Evolutionary conservation across 2,797 vertebrate genomes (phyloP).

Genomic region (Crypturellus tataupa): DNA sequence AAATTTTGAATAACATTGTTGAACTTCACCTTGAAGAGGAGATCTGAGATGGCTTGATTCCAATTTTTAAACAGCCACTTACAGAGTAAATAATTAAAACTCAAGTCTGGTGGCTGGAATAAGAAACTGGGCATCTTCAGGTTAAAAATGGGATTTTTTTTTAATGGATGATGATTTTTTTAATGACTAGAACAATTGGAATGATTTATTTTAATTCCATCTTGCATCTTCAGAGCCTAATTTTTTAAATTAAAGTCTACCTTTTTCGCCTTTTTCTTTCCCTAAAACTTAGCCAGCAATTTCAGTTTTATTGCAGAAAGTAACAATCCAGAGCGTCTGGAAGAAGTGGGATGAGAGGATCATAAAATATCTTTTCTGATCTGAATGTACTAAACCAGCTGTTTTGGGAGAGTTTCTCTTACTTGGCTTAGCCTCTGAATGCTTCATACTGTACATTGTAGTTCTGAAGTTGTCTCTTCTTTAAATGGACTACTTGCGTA

Average conservation of each 20-base stretch:
- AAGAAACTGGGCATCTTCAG: not conserved
- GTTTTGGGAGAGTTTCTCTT: not conserved
- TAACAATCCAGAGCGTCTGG: not conserved
- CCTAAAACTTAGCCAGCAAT: not conserved
- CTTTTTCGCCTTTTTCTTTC: too few species aligned
- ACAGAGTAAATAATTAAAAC: not conserved
- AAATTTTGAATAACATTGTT: not conserved
- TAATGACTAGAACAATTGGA: not conserved
- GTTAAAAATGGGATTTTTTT: not conserved
- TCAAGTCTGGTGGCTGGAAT: not conserved
- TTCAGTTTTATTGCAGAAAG: not conserved
- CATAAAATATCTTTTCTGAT: not conserved
- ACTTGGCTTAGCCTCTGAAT: not conserved
- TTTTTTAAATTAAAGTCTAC: not conserved
- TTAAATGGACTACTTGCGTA: not conserved
- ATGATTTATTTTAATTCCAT: not conserved
- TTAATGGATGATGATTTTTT: not conserved
- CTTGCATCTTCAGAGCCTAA: not conserved
- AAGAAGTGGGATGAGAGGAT: not conserved
- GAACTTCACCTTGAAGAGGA: not conserved
- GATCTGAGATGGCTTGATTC: not conserved
- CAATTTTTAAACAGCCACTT: not conserved
- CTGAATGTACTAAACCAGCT: not conserved
- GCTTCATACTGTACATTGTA: not conserved
- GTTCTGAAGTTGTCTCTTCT: not conserved